phyloP scores from a whole-genome alignment of 2,888 invertebrate species.

The Panopea generosa region DNA sequence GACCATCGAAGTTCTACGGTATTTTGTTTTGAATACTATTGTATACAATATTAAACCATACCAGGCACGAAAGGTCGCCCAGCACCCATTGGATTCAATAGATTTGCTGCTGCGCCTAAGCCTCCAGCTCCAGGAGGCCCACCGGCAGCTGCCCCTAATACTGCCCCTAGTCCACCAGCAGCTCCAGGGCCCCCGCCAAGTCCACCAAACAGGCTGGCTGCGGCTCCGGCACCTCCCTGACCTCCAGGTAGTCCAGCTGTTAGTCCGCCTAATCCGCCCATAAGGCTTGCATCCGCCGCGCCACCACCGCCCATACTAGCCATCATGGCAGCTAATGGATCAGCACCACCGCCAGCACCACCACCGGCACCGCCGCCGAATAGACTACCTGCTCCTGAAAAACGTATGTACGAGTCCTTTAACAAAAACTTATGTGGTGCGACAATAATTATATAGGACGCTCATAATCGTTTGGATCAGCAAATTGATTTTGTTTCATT shows the following conservation, averaged over 20 bases:
- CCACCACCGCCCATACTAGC: slow-evolving; percentile 8
- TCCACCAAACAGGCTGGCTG: too few species aligned
- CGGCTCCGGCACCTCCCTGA: not conserved
- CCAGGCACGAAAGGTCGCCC: slow-evolving; percentile 46
- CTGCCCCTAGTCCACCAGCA: not conserved
- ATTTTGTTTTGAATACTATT: too few species aligned
- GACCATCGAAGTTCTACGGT: too few species aligned
- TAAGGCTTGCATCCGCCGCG: not conserved
- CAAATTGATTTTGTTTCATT: too few species aligned
- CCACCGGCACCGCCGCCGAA: slow-evolving; percentile 4
- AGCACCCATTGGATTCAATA: slow-evolving; percentile 50
- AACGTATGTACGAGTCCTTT: too few species aligned
- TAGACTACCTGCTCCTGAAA: too few species aligned
- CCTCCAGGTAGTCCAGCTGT: slow-evolving; percentile 4
- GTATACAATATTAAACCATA: not conserved
- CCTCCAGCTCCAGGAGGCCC: slow-evolving; percentile 4
- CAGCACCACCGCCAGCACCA: slow-evolving; percentile 9
- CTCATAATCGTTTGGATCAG: too few species aligned
- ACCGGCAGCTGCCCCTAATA: not conserved
- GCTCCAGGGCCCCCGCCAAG: not conserved
- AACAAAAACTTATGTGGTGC: too few species aligned
- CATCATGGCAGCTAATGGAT: not conserved
- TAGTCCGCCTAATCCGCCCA: not conserved
- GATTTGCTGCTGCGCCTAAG: slow-evolving; percentile 14
- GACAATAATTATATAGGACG: too few species aligned